Conservation (phyloP, 2,888 invertebrate genomes). For the Pristionchus fissidentatus region DNA sequence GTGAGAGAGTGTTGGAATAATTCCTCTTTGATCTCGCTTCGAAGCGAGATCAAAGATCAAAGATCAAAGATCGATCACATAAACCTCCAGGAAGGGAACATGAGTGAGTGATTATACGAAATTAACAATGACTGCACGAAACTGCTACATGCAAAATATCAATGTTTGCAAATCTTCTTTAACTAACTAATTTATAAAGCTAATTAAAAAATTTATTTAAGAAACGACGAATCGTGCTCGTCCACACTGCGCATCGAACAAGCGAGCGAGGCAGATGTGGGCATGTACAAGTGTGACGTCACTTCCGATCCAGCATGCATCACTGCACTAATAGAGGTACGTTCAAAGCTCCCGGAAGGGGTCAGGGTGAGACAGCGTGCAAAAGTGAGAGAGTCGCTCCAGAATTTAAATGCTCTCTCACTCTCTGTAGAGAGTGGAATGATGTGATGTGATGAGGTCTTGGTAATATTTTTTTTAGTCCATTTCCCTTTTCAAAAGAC, state of each 20-base stretch:
- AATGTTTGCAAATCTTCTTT: background rate
- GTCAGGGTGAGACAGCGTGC: too few relatives aligned
- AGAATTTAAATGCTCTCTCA: background rate
- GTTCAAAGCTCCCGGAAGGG: too few relatives aligned
- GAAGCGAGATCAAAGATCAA: too few relatives aligned
- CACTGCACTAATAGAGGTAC: conserved; percentile 40
- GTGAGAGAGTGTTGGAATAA: too few relatives aligned
- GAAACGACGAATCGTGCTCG: conserved; percentile 34
- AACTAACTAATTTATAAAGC: background rate
- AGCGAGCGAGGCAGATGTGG: conserved; percentile 29
- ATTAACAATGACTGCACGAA: too few relatives aligned
- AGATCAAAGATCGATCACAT: too few relatives aligned
- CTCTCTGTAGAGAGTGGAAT: background rate
- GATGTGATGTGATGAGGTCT: too few relatives aligned
- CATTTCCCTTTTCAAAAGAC: background rate
- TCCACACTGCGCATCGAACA: conserved; percentile 21
- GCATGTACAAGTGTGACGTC: conserved; percentile 47
- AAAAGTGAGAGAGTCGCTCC: too few relatives aligned
- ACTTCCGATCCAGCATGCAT: conserved; percentile 13
- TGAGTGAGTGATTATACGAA: background rate
- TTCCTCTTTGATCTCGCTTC: too few relatives aligned
- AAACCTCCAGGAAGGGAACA: too few relatives aligned
- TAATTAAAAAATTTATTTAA: background rate
- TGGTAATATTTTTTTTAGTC: too few relatives aligned
- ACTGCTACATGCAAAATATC: too few relatives aligned